These are phyloP conservation scores for Cosmia trapezina DNA, from an alignment of 2,888 invertebrate species.

Conservation along the genomic window DNA sequence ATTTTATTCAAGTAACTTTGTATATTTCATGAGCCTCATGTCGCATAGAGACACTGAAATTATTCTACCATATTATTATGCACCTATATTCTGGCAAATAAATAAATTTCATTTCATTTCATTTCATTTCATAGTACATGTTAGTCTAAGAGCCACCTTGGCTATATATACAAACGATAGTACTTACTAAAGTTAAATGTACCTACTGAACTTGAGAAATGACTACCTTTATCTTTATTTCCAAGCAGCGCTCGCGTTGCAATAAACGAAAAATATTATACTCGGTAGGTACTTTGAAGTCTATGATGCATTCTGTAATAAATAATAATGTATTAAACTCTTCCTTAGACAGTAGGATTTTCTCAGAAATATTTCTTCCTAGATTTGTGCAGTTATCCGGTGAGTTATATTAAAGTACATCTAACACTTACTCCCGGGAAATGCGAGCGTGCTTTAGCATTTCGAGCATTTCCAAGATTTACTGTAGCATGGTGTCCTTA, in stretches of 20 bases:
- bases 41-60: too few species aligned
- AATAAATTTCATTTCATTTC: too few species aligned
- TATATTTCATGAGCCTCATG: not conserved
- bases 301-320: slow-evolving; percentile 9
- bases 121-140: too few species aligned
- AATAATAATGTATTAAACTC: slow-evolving; percentile 39
- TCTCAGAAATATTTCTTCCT: slow-evolving; percentile 26
- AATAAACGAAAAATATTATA: slow-evolving; percentile 26
- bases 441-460: slow-evolving; percentile 25
- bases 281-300: slow-evolving; percentile 6
- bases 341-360: slow-evolving; percentile 22
- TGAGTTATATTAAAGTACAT: slow-evolving; percentile 27
- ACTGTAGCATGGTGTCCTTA: slow-evolving; percentile 56
- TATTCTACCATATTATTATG: too few species aligned
- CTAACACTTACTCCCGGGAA: slow-evolving; percentile 41
- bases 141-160: not conserved
- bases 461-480: slow-evolving; percentile 21
- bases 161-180: not conserved
- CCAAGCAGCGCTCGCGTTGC: slow-evolving; percentile 10
- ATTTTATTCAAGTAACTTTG: not conserved
- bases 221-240: not conserved
- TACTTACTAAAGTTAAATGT: not conserved
- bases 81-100: too few species aligned
- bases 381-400: slow-evolving; percentile 31
- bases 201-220: slow-evolving; percentile 3